phyloP scores from a whole-genome alignment of 2,888 invertebrate species.

The Pandemis heparana region DNA sequence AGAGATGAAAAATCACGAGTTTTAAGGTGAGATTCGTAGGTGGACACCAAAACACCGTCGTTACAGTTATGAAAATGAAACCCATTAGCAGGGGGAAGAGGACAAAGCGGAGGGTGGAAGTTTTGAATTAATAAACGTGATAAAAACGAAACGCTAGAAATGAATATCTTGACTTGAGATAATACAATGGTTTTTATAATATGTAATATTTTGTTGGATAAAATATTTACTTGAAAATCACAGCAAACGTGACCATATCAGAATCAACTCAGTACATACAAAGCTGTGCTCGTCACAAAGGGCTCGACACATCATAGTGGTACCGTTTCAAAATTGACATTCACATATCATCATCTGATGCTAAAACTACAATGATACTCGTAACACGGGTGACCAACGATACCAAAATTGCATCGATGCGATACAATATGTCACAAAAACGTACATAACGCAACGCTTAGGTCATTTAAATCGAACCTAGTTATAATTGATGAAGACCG shows the following conservation, averaged over 20 bases:
- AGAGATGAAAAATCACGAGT: constrained; percentile 40
- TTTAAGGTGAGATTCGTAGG: constrained; percentile 61
- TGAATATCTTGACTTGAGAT: constrained; percentile 3
- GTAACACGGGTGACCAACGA: constrained; percentile 17
- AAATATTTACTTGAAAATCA: neutral
- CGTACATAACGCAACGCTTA: neutral
- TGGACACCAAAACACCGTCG: constrained; percentile 73
- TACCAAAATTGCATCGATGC: neutral
- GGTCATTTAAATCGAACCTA: neutral
- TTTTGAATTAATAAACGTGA: constrained; percentile 53
- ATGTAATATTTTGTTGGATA: neutral
- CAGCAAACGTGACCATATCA: constrained; percentile 11
- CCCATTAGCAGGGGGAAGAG: constrained; percentile 68
- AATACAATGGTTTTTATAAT: neutral
- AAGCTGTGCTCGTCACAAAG: constrained; percentile 13
- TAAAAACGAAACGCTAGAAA: constrained; percentile 11
- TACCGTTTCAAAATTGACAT: constrained; percentile 21
- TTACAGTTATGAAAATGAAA: constrained; percentile 76
- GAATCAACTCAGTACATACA: constrained; percentile 8
- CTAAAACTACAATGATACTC: constrained; percentile 22
- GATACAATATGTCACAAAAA: neutral
- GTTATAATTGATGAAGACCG: no score
- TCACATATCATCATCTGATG: constrained; percentile 22
- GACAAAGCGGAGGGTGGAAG: constrained; percentile 63
- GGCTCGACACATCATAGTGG: constrained; percentile 9